These are phyloP conservation scores for Melanophora roralis DNA, from an alignment of 2,888 invertebrate genomes.

Conservation along the genomic window DNA sequence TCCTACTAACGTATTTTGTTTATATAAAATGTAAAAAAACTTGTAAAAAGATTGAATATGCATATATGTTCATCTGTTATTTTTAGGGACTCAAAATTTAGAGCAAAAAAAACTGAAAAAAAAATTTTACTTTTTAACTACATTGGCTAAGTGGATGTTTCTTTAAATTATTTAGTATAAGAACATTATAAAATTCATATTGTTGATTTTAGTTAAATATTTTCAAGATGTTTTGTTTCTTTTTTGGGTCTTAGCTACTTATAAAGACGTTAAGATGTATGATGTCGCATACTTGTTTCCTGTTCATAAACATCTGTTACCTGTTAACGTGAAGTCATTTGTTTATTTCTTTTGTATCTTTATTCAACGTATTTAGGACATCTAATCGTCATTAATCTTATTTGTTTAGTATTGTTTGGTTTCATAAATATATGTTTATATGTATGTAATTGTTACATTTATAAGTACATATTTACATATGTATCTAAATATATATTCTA, in stretches of 20 bases:
- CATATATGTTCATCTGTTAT: too few species aligned
- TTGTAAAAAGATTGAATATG: too few species aligned
- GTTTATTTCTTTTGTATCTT: background rate
- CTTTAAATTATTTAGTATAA: too few species aligned
- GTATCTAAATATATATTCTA: too few species aligned
- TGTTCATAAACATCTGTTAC: background rate
- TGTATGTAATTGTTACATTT: background rate
- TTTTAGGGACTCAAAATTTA: too few species aligned
- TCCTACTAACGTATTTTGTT: background rate
- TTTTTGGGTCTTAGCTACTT: too few species aligned
- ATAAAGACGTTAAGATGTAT: background rate
- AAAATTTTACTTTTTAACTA: too few species aligned
- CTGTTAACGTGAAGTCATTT: background rate
- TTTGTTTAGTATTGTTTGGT: conserved; percentile 1
- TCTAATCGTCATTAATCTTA: conserved; percentile 53
- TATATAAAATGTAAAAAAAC: background rate
- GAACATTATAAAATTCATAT: conserved; percentile 39
- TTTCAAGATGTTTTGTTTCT: background rate
- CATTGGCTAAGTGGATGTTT: too few species aligned
- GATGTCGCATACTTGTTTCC: background rate
- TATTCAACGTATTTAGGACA: conserved; percentile 19
- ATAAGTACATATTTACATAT: too few species aligned
- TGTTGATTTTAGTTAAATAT: background rate
- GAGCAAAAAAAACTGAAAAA: too few species aligned
- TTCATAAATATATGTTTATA: background rate